Percentiles rank a stretch among this genome's conserved stretches.
Evolutionary conservation across 2,888 invertebrate genomes (phyloP).

Genomic region (Agrochola circellaris): DNA sequence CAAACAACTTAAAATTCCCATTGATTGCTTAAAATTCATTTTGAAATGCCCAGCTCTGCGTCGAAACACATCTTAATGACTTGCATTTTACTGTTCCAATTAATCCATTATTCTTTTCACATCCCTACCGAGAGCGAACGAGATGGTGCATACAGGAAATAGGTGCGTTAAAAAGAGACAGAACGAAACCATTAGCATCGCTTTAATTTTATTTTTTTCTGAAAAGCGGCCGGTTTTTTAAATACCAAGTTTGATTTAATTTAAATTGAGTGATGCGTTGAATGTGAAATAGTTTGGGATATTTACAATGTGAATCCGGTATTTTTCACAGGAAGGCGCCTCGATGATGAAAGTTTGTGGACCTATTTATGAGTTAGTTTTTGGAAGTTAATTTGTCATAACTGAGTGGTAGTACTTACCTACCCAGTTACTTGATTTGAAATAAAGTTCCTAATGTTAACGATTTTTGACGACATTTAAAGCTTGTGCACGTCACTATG

Average conservation of each 20-base stretch:
- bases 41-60: constrained; percentile 58
- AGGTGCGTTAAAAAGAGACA: constrained; percentile 58
- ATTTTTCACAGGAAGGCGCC: constrained; percentile 26
- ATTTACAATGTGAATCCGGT: constrained; percentile 34
- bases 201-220: constrained; percentile 68
- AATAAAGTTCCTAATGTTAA: background rate
- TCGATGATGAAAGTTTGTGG: background rate
- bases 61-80: constrained; percentile 70
- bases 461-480: background rate
- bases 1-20: constrained; percentile 29
- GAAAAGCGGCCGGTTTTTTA: constrained; percentile 69
- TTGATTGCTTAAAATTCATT: constrained; percentile 59
- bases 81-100: constrained; percentile 69
- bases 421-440: background rate
- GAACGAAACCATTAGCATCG: constrained; percentile 65
- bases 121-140: constrained; percentile 64
- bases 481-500: background rate
- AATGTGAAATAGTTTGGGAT: constrained; percentile 63
- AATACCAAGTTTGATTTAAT: constrained; percentile 68
- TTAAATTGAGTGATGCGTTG: constrained; percentile 72
- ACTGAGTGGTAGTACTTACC: no score
- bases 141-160: constrained; percentile 45
- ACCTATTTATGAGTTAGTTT: background rate
- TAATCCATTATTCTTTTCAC: constrained; percentile 73
- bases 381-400: background rate